Conservation (phyloP, 2,797 vertebrate species). For the Notamacropus eugenii region DNA sequence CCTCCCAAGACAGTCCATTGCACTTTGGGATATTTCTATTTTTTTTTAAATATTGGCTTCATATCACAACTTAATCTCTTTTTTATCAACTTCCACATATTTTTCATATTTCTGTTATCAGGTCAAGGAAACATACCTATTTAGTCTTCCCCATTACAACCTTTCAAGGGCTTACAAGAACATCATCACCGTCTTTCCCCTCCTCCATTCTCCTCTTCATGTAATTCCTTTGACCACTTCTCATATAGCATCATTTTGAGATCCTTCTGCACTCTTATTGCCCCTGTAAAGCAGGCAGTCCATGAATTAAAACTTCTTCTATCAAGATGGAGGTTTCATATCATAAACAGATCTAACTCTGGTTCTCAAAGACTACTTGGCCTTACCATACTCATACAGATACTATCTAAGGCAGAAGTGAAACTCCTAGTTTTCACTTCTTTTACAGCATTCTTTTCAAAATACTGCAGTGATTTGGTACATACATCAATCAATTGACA, state of each 20-base stretch:
- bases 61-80: neutral
- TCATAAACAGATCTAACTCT: neutral
- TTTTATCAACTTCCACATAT: neutral
- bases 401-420: no score
- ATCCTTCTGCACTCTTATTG: neutral
- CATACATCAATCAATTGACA: neutral
- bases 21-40: neutral
- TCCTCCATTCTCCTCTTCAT: neutral
- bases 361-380: neutral
- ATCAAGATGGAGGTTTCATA: neutral
- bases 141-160: neutral
- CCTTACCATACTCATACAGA: neutral
- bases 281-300: neutral
- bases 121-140: neutral
- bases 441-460: no score
- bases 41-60: neutral
- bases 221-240: no score
- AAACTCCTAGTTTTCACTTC: no score
- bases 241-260: neutral
- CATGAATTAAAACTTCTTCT: neutral
- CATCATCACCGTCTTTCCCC: neutral
- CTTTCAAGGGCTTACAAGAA: neutral
- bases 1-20: neutral
- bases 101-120: neutral
- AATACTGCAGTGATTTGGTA: no score